Percentiles rank a stretch among this genome's conserved stretches.
Conservation (phyloP, 1,140 invertebrate genomes). For the Sycophila sp. region DNA sequence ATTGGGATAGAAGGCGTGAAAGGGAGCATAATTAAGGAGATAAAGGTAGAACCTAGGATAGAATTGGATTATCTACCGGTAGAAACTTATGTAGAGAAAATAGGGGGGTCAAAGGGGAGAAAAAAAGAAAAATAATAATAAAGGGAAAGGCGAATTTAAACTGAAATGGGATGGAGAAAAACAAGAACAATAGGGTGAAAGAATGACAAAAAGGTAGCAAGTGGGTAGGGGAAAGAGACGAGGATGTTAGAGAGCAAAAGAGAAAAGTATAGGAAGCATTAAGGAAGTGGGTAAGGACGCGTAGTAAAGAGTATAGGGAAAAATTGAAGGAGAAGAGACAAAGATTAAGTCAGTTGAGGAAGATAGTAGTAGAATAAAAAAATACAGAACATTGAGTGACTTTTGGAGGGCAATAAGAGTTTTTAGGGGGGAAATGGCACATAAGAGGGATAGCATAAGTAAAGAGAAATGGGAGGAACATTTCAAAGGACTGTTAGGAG, state of each 20-base stretch:
- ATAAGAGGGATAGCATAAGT: neutral
- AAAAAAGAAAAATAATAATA: neutral
- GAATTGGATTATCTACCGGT: constrained; percentile 38
- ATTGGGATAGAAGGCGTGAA: neutral
- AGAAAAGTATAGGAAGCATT: neutral
- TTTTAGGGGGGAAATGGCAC: neutral
- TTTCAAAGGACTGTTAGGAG: constrained; percentile 29
- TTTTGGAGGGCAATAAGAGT: neutral
- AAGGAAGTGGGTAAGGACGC: neutral
- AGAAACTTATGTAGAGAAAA: neutral
- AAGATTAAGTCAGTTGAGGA: neutral
- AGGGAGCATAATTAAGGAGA: neutral
- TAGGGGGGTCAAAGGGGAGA: neutral
- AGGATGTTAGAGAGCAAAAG: neutral
- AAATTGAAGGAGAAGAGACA: neutral
- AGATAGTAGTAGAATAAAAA: neutral
- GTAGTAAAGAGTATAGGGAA: neutral
- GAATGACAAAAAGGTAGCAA: neutral
- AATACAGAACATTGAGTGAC: too few species aligned
- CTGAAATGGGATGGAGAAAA: constrained; percentile 6
- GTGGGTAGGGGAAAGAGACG: neutral
- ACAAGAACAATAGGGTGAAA: neutral
- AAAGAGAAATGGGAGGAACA: constrained; percentile 31
- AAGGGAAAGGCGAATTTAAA: neutral
- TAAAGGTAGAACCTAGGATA: neutral